Conservation (phyloP, 2,113 vertebrate species). For the Trogon surrucura region DNA sequence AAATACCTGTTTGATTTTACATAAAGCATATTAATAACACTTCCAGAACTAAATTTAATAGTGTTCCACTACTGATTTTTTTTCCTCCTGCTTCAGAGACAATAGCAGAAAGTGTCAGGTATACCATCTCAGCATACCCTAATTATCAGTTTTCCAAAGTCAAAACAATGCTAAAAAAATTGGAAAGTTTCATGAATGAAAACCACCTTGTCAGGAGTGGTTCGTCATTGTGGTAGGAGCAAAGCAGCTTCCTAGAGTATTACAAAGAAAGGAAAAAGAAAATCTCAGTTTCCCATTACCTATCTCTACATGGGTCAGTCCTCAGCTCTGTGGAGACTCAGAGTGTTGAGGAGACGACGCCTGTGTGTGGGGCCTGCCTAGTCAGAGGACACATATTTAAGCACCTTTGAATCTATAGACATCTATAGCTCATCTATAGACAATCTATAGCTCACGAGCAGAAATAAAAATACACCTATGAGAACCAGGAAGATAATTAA, state of each 20-base stretch:
- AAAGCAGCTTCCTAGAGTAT: not conserved
- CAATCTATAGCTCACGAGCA: not conserved
- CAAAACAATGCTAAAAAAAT: not conserved
- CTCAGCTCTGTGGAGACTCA: not conserved
- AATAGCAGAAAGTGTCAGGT: not conserved
- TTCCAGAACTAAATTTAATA: not conserved
- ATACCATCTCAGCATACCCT: not conserved
- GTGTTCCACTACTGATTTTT: not conserved
- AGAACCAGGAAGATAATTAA: not conserved
- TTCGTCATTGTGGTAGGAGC: not conserved
- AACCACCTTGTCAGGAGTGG: not conserved
- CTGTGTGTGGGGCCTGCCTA: not conserved
- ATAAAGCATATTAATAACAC: not conserved
- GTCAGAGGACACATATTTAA: not conserved
- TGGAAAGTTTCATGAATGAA: not conserved
- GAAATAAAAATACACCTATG: not conserved
- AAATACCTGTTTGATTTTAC: slow-evolving; percentile 21
- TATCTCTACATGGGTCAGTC: not conserved
- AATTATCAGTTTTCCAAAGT: not conserved
- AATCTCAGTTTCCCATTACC: not conserved
- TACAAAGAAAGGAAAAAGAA: not conserved
- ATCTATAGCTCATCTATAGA: not conserved
- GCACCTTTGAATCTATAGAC: not conserved
- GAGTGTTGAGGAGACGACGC: not conserved
- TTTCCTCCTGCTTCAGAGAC: not conserved